phyloP scores from a whole-genome alignment of 2,888 invertebrate species.

The Oligia fasciuncula region DNA sequence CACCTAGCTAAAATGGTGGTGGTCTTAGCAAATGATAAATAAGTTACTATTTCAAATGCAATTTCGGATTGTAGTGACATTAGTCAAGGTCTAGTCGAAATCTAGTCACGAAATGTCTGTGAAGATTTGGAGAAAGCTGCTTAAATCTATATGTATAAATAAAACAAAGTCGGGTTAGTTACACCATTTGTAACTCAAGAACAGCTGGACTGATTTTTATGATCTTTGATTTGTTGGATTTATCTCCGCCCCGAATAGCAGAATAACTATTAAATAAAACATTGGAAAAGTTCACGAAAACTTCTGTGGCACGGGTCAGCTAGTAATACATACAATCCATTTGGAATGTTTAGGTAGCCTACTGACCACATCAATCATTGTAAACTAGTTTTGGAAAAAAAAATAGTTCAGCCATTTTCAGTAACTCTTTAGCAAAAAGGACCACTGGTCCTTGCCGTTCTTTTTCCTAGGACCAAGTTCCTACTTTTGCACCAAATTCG shows the following conservation, averaged over 20 bases:
- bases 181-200: no score
- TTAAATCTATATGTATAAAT: no score
- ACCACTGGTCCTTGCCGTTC: neutral
- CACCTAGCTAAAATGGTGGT: slow-evolving; percentile 20
- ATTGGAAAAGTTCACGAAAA: no score
- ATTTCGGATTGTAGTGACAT: neutral
- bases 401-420: neutral
- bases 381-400: neutral
- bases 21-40: neutral
- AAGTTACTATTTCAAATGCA: neutral
- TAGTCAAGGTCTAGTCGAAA: neutral
- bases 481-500: slow-evolving; percentile 8
- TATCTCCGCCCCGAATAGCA: no score
- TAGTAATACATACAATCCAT: no score
- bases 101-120: neutral
- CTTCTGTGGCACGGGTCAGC: no score
- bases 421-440: neutral
- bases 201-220: no score
- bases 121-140: neutral
- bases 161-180: no score
- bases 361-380: neutral
- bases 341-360: no score
- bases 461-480: neutral
- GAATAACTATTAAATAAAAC: no score
- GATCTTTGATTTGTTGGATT: no score